Base-by-base conservation (phyloP, 2,797 vertebrate genomes). In the Trematomus bernacchii region DNA sequence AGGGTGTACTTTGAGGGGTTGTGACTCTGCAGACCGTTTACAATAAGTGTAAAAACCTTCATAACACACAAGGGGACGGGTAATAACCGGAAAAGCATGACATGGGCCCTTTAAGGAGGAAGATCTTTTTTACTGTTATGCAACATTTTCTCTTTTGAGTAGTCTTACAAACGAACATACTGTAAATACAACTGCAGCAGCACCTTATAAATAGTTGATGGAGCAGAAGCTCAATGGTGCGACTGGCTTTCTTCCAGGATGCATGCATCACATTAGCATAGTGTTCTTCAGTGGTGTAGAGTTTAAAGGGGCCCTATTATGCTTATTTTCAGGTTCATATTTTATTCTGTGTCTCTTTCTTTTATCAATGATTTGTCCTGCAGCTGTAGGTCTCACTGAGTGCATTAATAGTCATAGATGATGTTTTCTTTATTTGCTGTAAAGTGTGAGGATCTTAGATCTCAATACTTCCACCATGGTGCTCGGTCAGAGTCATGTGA, bases 401-500 rank as follows among this genome's bases (percentile, higher is more conserved):
- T 62, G 21, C 30, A 11, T 66, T 50, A 4, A 27, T 27, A 4
- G 27, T 27, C 27, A 27, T 27, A 27, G 27, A 27, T 27, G 27
- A 27, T 27, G 27, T 27, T 1, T 27, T 33, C 57, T 48, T 64
- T 4, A 37, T 30, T 43, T n/a, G 37, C 61, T 40, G 5, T 2
- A 14, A 33, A 58, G n/a, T 71, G 27, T 12, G 18, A 57, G 44
- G 48, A 71, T 40, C 40, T 67, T 14, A 12, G 11, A 51, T 51
- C n/a, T 30, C 44, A 57, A 14, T 30, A 15, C 50, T 53, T 61
- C 65, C 48, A 46, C 11, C 44, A 3, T 3, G 33, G 3, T 27
- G 13, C 63, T 59, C 1, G 2, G 51, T 42, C 13, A 3, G 1
- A 2, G 71, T 88, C 90, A 83, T 40, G 82, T 91, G 89, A 83